Percentiles rank a stretch among this genome's conserved stretches.
phyloP scores from a whole-genome alignment of 1,140 invertebrate genomes.

The Carposina sasakii region DNA sequence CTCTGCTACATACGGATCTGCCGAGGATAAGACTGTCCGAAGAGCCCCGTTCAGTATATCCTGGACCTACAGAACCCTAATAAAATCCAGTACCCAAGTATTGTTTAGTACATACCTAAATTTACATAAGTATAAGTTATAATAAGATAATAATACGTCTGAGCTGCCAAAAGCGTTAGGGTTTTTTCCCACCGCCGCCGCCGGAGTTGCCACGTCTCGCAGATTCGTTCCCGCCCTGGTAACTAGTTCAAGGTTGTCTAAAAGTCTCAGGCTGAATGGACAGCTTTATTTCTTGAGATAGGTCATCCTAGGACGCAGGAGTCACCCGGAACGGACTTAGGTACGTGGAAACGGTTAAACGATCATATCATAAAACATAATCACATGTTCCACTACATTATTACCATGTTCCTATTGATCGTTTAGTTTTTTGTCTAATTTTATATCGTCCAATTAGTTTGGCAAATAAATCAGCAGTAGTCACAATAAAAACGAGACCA shows the following conservation, averaged over 20 bases:
- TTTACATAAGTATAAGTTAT: no score
- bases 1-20: no score
- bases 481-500: conserved; percentile 36
- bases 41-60: no score
- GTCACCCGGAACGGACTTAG: conserved; percentile 51
- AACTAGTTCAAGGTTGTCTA: conserved; percentile 65
- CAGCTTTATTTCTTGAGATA: conserved; percentile 57
- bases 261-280: conserved; percentile 52
- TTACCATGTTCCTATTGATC: no score
- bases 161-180: conserved; percentile 52
- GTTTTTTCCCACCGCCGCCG: conserved; percentile 41
- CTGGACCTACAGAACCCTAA: no score
- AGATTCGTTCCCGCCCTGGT: conserved; percentile 53
- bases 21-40: no score
- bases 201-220: conserved; percentile 55
- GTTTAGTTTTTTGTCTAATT: no score
- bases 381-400: no score
- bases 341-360: no score
- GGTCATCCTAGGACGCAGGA: conserved; percentile 57
- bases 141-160: conserved; percentile 69
- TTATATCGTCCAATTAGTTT: no score
- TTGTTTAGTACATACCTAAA: no score
- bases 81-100: conserved; percentile 27
- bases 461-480: conserved; percentile 32
- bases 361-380: no score